Evolutionary conservation across 92 coral and sea anemone species (phyloP), one percentile per base, ranked within the genome.

Genomic region (Epizoanthus scotinus): DNA sequence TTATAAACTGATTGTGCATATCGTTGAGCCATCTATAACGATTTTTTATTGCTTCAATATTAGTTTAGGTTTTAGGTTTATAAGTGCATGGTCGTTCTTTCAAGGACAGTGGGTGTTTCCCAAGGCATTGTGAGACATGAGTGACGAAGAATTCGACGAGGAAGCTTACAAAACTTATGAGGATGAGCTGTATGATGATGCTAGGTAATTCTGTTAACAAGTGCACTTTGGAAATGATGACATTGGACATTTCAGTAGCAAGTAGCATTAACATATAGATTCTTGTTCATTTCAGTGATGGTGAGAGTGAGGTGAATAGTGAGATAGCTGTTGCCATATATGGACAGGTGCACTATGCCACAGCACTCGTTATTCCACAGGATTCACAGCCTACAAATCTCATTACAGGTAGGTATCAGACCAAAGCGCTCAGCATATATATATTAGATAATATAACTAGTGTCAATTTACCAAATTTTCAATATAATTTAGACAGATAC

Each of bases 281-380:
- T 47, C 0, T 12, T 18, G 44, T 72, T 42, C 25, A n/a, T 85
- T 82, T 67, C 29, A 78, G 79, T 78, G 79, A 21, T 54, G 85
- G 87, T 79, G 91, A 86, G 3, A 90, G 90, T 71, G 94, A 85
- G 34, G 61, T 89, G 74, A 98, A 93, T 26, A 91, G 96, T 88
- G 99, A 96, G 13, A 72, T 93, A 52, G 98, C 86, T 78, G 96
- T 88, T 18, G 92, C 91, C n/a, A 90, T 93, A 14, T 96, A 93
- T 58, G 82, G 93, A 36, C 93, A 87, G 77, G 93, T 96, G 47
- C 99, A 96, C 79, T 94, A 93, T 77, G 98, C 99, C 0, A 81
- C 97, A 25, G 85, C 95, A 53, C 87, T 93, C n/a, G 77, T 81
- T 10, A 78, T 85, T 47, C 67, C 89, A 77, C 73, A 62, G 42